phyloP scores from a whole-genome alignment of 2,113 vertebrate species.

The Myiozetetes cayanensis region DNA sequence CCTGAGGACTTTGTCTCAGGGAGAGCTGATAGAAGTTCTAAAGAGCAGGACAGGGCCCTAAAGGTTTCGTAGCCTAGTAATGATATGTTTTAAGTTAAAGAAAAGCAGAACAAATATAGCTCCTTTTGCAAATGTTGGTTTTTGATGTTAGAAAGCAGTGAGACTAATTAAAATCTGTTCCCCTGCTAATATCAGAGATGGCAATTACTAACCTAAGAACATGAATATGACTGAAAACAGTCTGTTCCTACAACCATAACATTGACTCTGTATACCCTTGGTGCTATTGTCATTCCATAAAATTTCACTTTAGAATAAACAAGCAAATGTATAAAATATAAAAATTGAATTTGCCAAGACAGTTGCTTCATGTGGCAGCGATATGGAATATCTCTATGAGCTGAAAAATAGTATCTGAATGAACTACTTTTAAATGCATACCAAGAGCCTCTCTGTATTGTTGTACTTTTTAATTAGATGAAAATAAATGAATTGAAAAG shows the following conservation, averaged over 20 bases:
- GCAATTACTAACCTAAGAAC: slow-evolving; percentile 12
- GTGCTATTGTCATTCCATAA: background rate
- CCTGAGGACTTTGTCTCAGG: background rate
- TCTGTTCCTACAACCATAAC: background rate
- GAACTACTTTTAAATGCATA: slow-evolving; percentile 2
- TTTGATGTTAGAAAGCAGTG: slow-evolving; percentile 48
- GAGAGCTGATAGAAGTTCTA: background rate
- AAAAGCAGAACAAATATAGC: background rate
- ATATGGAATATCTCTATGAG: background rate
- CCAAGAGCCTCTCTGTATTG: slow-evolving; percentile 26
- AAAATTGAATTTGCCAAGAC: background rate
- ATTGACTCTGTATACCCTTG: background rate
- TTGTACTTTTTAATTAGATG: slow-evolving; percentile 58
- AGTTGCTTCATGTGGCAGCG: background rate
- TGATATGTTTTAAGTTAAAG: background rate
- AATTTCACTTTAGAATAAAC: slow-evolving; percentile 5
- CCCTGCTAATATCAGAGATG: slow-evolving; percentile 23
- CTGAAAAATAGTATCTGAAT: slow-evolving; percentile 6
- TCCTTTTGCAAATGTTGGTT: background rate
- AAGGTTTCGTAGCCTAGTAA: background rate
- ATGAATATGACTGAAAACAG: background rate
- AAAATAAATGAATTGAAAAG: slow-evolving; percentile 63
- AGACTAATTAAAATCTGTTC: slow-evolving; percentile 51
- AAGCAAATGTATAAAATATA: background rate
- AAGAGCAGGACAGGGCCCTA: background rate